Base-by-base conservation (phyloP, 2,888 invertebrate species). In the Trachelus troglodyta region DNA sequence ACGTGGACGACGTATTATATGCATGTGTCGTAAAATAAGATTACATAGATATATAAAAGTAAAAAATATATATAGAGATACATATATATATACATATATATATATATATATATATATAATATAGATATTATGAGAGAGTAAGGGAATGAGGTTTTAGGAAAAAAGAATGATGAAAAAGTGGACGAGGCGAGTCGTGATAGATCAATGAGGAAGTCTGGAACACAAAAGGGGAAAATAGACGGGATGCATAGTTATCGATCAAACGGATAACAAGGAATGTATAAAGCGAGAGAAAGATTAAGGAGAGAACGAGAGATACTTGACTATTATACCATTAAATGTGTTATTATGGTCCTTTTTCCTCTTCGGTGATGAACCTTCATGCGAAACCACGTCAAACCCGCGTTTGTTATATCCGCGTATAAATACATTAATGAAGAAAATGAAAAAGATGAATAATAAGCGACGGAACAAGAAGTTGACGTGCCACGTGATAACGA, bases 331-430 rank as follows among this genome's bases (percentile, higher is more conserved):
- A 56, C 23, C 40, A 56, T 56, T 56, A 23, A 81, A 82, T 81
- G 79, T 77, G 79, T 83, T 85, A 81, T 84, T 85, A 81, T 78
- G 80, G 80, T 85, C 82, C 83, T 84, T 56, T 56, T 84, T 83
- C 82, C 83, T 84, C 85, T 84, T 81, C 84, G 80, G 80, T 81
- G 81, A 30, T 15, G 71, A 71, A 12, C 30, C 71, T 15, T 31
- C 11, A 12, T 75, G 81, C 78, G 83, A 82, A 83, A 83, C 82
- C 83, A 84, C 83, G 82, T 85, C 85, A 82, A 86, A 84, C 85
- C 86, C 85, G 85, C 86, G 85, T 86, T 89, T 85, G 85, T 88
- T 85, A 82, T 82, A 83, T 33, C 71, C 11, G 15, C 33, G 33
- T 71, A 71, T 31, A 15, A 56, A 56, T 23, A 23, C 23, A 6